A percentile compares a stretch with the other conserved stretches of the same genome.
phyloP scores from a whole-genome alignment of 2,888 invertebrate genomes.

The Ashinkailepas kermadecensis region DNA sequence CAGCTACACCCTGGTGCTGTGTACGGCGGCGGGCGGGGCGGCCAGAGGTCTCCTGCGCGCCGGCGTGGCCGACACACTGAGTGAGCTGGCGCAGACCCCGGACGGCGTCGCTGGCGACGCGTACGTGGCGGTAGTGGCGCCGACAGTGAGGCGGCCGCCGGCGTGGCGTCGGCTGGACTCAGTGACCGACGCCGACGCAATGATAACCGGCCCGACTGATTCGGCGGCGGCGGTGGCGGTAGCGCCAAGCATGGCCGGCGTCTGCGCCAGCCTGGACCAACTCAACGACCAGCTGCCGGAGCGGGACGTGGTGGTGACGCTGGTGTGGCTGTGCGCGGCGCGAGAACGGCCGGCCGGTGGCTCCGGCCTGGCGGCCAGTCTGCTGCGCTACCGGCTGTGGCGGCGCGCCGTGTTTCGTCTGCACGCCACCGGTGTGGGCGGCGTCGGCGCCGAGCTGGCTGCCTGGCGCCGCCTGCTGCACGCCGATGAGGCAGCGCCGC shows the following conservation, averaged over 20 bases:
- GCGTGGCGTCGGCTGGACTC: not conserved
- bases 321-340: conserved; percentile 93
- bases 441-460: not conserved
- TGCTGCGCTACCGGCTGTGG: not conserved
- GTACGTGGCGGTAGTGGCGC: conserved; percentile 74
- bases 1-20: not conserved
- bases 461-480: conserved; percentile 6
- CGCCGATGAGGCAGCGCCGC: not conserved
- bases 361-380: conserved; percentile 48
- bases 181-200: not conserved
- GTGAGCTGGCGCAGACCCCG: not conserved
- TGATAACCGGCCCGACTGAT: not conserved
- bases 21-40: not conserved
- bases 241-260: not conserved
- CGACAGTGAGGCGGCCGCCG: conserved; percentile 49
- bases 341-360: conserved; percentile 77
- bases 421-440: not conserved
- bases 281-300: not conserved
- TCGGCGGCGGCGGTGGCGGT: not conserved
- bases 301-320: conserved; percentile 37
- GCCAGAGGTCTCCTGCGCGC: not conserved
- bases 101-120: conserved; percentile 40
- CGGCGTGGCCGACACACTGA: not conserved
- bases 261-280: not conserved
- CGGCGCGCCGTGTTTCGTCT: not conserved